A percentile compares a stretch with the other conserved stretches of the same genome.
Evolutionary conservation across 2,888 invertebrate genomes (phyloP).

Genomic region (Plebejus melissa): DNA sequence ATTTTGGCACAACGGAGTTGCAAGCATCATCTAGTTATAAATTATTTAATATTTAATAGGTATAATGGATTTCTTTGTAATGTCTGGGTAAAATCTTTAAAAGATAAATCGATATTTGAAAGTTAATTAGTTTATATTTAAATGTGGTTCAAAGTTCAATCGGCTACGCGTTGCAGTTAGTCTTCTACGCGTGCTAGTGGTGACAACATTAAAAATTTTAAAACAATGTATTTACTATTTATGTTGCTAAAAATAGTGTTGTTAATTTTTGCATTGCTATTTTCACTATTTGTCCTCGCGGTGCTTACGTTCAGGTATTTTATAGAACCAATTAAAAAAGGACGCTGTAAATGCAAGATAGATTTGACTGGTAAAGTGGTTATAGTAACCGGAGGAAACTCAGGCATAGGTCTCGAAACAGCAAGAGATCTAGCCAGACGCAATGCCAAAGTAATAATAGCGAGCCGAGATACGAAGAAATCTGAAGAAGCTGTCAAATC

Average conservation of each 20-base stretch:
- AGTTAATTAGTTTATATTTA: neutral
- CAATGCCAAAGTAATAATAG: slow-evolving; percentile 85
- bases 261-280: neutral
- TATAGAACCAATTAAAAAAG: slow-evolving; percentile 45
- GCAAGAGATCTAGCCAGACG: slow-evolving; percentile 83
- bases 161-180: neutral
- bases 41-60: no score
- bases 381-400: slow-evolving; percentile 89
- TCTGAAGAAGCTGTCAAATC: slow-evolving; percentile 84
- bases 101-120: neutral
- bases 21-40: no score
- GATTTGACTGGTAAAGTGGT: slow-evolving; percentile 78
- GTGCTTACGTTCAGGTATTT: slow-evolving; percentile 39
- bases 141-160: neutral
- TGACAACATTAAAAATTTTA: neutral
- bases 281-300: slow-evolving; percentile 34
- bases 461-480: slow-evolving; percentile 84
- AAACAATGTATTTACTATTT: slow-evolving; percentile 8
- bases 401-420: slow-evolving; percentile 90
- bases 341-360: slow-evolving; percentile 51
- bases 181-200: neutral
- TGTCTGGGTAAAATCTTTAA: no score
- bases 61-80: no score
- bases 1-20: no score
- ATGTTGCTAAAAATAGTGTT: neutral